Percentiles rank a stretch among this genome's conserved stretches.
phyloP scores from a whole-genome alignment of 2,888 invertebrate genomes.

The Poecilus cupreus region DNA sequence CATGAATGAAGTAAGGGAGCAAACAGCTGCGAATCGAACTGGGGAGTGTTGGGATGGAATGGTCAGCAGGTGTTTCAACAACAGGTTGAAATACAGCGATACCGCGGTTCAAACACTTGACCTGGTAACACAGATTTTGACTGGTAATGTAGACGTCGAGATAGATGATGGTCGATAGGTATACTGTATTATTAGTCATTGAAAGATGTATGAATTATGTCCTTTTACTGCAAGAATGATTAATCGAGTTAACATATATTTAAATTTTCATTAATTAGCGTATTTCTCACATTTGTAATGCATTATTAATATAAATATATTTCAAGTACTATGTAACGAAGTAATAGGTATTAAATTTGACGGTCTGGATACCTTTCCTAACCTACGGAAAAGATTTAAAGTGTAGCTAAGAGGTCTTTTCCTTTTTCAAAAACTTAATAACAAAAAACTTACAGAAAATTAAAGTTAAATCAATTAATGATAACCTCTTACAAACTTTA shows the following conservation, averaged over 20 bases:
- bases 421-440: too few relatives aligned
- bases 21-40: conserved; percentile 21
- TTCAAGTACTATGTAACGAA: background rate
- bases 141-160: background rate
- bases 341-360: background rate
- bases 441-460: too few relatives aligned
- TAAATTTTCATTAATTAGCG: background rate
- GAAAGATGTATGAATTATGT: conserved; percentile 19
- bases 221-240: background rate
- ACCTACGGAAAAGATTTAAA: too few relatives aligned
- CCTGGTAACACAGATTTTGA: conserved; percentile 46
- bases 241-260: background rate
- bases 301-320: background rate
- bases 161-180: conserved; percentile 12
- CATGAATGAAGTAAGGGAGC: conserved; percentile 23
- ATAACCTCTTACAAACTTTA: too few relatives aligned
- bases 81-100: conserved; percentile 35
- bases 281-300: background rate
- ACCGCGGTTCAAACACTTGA: conserved; percentile 1
- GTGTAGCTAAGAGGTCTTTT: too few relatives aligned
- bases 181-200: conserved; percentile 5
- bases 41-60: background rate
- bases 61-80: background rate
- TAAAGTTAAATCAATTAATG: too few relatives aligned
- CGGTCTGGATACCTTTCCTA: background rate